Base-by-base conservation (phyloP, 2,797 vertebrate species). In the Neosalanx taihuensis region DNA sequence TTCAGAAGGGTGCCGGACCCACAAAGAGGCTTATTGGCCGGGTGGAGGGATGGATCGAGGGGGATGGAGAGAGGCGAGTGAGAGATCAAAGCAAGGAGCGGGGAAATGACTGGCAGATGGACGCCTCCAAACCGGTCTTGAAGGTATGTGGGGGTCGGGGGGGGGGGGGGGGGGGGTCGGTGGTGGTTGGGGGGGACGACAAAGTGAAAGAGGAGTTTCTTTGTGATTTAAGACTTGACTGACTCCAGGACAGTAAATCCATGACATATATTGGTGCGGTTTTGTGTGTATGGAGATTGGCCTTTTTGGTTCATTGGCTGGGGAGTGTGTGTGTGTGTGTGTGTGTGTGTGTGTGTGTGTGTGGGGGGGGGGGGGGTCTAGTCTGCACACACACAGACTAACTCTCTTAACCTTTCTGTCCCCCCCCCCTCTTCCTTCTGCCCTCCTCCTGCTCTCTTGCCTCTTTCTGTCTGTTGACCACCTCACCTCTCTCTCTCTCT, bases 1-100 rank as follows among this genome's bases (percentile, higher is more conserved):
- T 49, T 72, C 71, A 69, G 69, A 83, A 65, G 64, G 85, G 79
- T 41, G 3, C 37, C 9, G 37, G 84, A 80, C 82, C 79, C 70
- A 76, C 77, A 81, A 86, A 46, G 83, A 85, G 82, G 78, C 84
- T 88, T 84, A 90, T 89, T 89, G 87, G 78, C 79, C 58, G 35
- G 74, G 79, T 85, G 76, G 71, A 86, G 78, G 64, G 83, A 87
- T 81, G 80, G 83, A 77, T 29, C n/a, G 56, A 76, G 72, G 64
- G 35, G 18, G 31, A 4, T 17, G 9, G 62, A 41, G n/a, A 33
- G 33, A 10, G 7, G 1, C 23, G 59, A 29, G 59, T 26, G 26
- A 20, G 18, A 31, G 26, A 30, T 12, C 4, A 23, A 15, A 53
- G 51, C 3, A 5, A 53, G 15, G 51, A n/a, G 15, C 5, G 51